These are phyloP conservation scores for Setophaga kirtlandii DNA, from an alignment of 2,113 vertebrate species.

Conservation along the genomic window DNA sequence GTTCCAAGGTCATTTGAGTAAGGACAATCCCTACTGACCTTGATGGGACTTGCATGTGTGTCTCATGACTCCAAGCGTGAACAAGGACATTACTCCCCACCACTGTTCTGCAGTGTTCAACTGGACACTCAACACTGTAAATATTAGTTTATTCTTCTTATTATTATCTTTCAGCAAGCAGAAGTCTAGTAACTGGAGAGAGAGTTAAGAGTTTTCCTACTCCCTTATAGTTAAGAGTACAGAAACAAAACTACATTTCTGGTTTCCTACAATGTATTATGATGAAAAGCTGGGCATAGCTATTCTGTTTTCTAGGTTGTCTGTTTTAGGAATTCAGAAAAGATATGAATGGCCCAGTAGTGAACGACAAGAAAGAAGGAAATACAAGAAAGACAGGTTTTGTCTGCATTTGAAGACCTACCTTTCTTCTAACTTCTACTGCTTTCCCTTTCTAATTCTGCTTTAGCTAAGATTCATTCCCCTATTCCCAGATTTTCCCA, in stretches of 20 bases:
- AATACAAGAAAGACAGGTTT: neutral
- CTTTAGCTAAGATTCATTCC: neutral
- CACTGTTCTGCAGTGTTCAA: neutral
- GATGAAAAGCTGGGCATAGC: neutral
- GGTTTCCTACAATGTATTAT: neutral
- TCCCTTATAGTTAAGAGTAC: neutral
- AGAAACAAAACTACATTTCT: neutral
- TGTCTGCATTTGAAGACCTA: neutral
- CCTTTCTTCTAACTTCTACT: neutral
- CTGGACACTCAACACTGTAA: neutral
- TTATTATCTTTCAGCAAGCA: neutral
- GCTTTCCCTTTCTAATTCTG: neutral
- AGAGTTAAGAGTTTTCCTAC: neutral
- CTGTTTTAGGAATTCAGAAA: neutral
- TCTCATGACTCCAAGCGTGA: neutral
- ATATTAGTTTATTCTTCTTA: neutral
- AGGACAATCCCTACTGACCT: neutral
- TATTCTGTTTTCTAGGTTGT: neutral
- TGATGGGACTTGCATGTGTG: neutral
- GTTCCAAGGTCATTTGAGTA: neutral
- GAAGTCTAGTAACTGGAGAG: neutral
- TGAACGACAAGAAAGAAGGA: neutral
- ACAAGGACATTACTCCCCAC: rapidly evolving
- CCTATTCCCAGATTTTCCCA: neutral
- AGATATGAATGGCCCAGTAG: neutral